These are phyloP conservation scores for Morpho deidamia DNA, from an alignment of 2,888 invertebrate genomes.

Conservation along the genomic window DNA sequence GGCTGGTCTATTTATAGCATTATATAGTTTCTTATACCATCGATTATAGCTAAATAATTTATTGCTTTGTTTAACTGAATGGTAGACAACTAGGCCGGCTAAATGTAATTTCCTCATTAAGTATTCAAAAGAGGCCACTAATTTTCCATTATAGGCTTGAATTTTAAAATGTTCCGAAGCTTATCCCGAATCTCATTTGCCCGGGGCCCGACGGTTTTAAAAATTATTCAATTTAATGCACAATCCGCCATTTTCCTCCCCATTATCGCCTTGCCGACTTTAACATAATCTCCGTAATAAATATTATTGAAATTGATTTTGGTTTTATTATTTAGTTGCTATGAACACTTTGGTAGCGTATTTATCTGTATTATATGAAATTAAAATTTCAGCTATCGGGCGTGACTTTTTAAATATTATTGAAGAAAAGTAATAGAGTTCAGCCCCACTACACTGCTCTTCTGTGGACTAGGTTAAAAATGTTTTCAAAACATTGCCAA, in stretches of 20 bases:
- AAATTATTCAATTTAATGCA: constrained; percentile 66
- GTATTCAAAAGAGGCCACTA: constrained; percentile 2
- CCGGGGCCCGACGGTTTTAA: constrained; percentile 45
- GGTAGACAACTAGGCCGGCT: too few species aligned
- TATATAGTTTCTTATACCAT: too few species aligned
- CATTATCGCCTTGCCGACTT: constrained; percentile 52
- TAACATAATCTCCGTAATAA: constrained; percentile 40
- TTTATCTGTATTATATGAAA: too few species aligned
- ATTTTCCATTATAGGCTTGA: constrained; percentile 26
- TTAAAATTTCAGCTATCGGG: too few species aligned
- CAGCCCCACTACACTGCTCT: too few species aligned
- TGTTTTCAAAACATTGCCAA: too few species aligned
- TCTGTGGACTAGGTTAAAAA: too few species aligned
- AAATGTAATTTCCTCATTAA: constrained; percentile 4
- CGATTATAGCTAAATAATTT: background rate
- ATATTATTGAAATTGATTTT: constrained; percentile 38
- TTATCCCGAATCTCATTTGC: constrained; percentile 56
- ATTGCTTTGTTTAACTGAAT: too few species aligned
- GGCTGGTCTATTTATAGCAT: too few species aligned
- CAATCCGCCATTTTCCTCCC: constrained; percentile 50
- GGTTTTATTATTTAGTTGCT: background rate
- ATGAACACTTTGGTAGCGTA: too few species aligned
- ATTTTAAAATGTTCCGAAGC: constrained; percentile 43
- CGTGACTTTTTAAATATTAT: too few species aligned
- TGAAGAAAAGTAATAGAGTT: too few species aligned